Evolutionary conservation across 1,140 invertebrate genomes (phyloP).

Genomic region (Aphis craccivora): DNA sequence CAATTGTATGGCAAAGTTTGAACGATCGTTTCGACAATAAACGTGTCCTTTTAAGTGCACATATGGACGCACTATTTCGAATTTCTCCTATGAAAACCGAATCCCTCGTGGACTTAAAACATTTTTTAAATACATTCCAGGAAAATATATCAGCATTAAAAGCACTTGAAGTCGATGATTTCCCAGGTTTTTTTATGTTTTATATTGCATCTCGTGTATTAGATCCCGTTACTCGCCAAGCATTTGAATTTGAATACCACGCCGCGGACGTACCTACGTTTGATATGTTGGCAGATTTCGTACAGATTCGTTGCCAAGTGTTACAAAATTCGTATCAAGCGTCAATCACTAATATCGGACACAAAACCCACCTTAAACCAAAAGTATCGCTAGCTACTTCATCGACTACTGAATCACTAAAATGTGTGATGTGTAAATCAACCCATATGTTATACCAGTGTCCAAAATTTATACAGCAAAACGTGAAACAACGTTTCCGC

Average conservation of each 20-base stretch:
- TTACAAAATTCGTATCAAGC: background rate
- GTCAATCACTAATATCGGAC: background rate
- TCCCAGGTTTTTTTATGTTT: background rate
- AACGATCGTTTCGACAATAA: background rate
- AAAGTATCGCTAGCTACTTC: background rate
- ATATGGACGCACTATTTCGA: background rate
- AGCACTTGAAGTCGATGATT: background rate
- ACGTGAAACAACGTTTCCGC: background rate
- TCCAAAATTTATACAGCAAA: background rate
- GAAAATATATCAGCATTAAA: background rate
- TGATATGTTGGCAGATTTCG: background rate
- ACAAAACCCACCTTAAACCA: background rate
- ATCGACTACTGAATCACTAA: fast-evolving
- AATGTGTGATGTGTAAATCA: background rate
- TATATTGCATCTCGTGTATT: background rate
- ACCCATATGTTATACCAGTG: background rate
- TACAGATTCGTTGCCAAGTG: background rate
- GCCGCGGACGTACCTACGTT: background rate
- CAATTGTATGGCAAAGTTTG: background rate
- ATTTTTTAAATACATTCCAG: background rate
- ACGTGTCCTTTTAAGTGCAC: background rate
- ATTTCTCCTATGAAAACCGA: background rate
- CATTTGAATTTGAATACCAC: background rate
- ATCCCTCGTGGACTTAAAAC: background rate
- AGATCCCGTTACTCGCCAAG: background rate